Base-by-base conservation (phyloP, 2,888 invertebrate genomes). In the Amphipoea lucens region DNA sequence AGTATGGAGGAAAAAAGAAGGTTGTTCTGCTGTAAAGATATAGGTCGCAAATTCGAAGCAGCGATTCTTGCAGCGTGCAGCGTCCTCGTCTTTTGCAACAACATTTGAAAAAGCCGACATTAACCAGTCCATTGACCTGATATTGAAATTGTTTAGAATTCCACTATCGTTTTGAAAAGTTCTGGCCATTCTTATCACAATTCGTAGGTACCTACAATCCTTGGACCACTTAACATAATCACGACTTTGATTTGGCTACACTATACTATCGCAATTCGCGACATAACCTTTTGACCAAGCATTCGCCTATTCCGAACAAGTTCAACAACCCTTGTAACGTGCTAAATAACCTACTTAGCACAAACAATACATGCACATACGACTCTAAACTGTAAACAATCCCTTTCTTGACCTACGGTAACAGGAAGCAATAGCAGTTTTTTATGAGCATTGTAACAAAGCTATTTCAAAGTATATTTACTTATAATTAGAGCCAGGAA, bases 391-490 rank as follows among this genome's bases (percentile, higher is more conserved):
- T 36, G 36, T 36, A 5, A 40, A 40, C 40, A 83, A 69, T 69
- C 65, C 79, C 40, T 75, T 75, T 74, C 60, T 79, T 79, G 74
- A 78, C 83, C 71, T 78, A 72, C n/a, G 48, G 20, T 45, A 78
- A 72, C 51, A 72, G 60, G 79, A 79, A 78, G 71, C 57, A 66
- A 20, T 71, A 45, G 9, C 51, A 2, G 23, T 76, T 57, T 45
- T 29, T 79, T 74, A 79, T 79, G 42, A 40, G 14, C 23, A 0
- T 42, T 45, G 45, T 23, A n/a, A n/a, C 48, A 60, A 29, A 60
- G 9, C 51, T 48, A 79, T 71, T 62, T 42, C 23, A 48, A 40
- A 14, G n/a, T 42, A 6, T 51, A 14, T 60, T 60, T 65, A 45
- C 40, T 40, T 40, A 54, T 23, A 20, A 20, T 54, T 54, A 20